Percentiles rank a stretch among this genome's conserved stretches.
These are phyloP conservation scores for Eclectus roratus DNA, from an alignment of 2,113 vertebrate species.

Conservation along the genomic window DNA sequence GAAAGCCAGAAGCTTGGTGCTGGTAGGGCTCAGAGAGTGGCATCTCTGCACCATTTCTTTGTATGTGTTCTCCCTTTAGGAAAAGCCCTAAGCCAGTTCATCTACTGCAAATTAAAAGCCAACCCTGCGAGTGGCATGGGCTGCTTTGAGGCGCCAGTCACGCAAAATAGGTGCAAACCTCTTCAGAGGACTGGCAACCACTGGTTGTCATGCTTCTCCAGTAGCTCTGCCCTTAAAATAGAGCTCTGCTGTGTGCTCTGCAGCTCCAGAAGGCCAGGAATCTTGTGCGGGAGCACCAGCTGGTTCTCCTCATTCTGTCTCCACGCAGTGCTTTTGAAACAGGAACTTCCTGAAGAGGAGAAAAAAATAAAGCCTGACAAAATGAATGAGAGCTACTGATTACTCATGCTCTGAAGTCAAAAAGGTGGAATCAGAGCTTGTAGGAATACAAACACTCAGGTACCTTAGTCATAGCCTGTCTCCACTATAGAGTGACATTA, in stretches of 20 bases:
- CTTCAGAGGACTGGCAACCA: not conserved
- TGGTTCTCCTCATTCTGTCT: not conserved
- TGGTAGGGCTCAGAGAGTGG: not conserved
- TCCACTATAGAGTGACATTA: not conserved
- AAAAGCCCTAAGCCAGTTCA: not conserved
- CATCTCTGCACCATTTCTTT: not conserved
- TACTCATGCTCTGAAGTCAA: not conserved
- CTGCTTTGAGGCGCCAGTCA: not conserved
- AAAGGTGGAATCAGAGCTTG: not conserved
- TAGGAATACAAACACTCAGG: not conserved
- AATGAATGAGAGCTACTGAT: not conserved
- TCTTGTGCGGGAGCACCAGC: not conserved
- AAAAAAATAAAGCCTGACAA: not conserved
- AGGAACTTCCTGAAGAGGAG: not conserved
- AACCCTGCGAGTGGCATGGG: not conserved
- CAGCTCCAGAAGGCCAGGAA: not conserved
- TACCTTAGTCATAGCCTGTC: not conserved
- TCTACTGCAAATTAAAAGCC: not conserved
- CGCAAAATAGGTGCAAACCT: not conserved
- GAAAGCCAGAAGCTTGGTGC: not conserved
- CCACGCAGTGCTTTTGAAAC: not conserved
- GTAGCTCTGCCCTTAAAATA: not conserved
- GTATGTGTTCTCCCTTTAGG: not conserved
- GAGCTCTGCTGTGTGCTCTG: accelerated
- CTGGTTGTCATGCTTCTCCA: not conserved